phyloP scores from a whole-genome alignment of 2,797 vertebrate genomes.

The Uromys caudimaculatus region DNA sequence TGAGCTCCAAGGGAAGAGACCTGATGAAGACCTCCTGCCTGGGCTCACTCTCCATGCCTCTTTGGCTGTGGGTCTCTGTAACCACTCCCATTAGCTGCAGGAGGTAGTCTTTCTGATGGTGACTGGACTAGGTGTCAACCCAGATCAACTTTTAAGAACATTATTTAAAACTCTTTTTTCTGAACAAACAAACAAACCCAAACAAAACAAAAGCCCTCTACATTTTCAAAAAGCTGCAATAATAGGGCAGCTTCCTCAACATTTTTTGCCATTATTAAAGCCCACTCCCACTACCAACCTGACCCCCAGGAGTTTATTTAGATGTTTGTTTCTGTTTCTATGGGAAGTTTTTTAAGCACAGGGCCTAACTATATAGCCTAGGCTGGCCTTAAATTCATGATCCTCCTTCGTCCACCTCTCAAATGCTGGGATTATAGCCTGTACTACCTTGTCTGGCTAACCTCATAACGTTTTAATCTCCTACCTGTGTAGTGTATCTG shows the following conservation, averaged over 20 bases:
- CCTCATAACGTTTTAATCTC: background rate
- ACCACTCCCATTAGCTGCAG: background rate
- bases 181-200: background rate
- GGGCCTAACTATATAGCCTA: background rate
- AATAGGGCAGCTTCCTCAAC: background rate
- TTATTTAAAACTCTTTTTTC: background rate
- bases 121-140: background rate
- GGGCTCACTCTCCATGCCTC: background rate
- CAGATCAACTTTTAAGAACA: slow-evolving; percentile 10
- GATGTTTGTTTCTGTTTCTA: background rate
- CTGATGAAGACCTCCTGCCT: background rate
- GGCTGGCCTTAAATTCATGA: background rate
- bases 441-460: background rate
- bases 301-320: background rate
- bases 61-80: background rate
- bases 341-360: background rate
- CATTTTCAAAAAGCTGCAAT: background rate
- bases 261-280: background rate
- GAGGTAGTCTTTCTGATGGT: background rate
- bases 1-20: background rate
- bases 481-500: background rate
- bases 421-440: background rate
- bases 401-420: background rate
- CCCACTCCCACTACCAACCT: background rate
- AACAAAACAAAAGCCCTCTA: too few species aligned